Evolutionary conservation across 2,797 vertebrate species (phyloP), one percentile per base, ranked within the genome.

Genomic region (Dendrocincla fuliginosa): DNA sequence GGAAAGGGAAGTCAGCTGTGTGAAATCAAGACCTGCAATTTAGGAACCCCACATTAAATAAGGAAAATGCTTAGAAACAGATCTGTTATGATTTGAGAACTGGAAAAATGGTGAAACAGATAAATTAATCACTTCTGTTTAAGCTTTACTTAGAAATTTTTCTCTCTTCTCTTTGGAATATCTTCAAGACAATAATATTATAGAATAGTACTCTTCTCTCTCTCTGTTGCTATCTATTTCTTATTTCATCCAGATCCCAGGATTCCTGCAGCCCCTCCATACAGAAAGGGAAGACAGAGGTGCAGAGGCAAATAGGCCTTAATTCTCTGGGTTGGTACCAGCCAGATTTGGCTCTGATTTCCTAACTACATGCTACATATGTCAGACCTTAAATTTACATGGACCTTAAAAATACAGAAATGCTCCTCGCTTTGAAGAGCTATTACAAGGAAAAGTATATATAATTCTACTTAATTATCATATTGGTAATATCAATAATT

Each of bases 1-100:
- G 96, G 96, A 97, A 97, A 95, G 86, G 96, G 91, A 96, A 96
- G 94, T 95, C 89, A 96, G 85, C 89, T 90, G 70, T 70, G 80
- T 90, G 85, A 95, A 95, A 96, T 93, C 87, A 95, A 95, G 97
- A 91, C 88, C 90, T 91, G 95, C 90, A 95, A 94, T 94, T 96
- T 93, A 91, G 94, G 84, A 96, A 87, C 68, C 57, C 91, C 35
- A 11, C 47, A 89, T 35, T 92, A 90, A 96, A 95, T 68, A 83
- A 87, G 81, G 76, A 87, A 93, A 94, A 95, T 68, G 57, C 90
- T 95, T 78, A 94, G 88, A 78, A 91, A 87, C 64, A 69, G 57
- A 70, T 94, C 56, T 82, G 67, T 60, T 95, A 59, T 16, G 22
- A 94, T 80, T 89, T 89, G 23, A 82, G 63, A 90, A 65, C 49